Percentiles rank a stretch among this genome's conserved stretches.
phyloP scores from a whole-genome alignment of 2,113 vertebrate genomes.

The Bothrops jararaca region DNA sequence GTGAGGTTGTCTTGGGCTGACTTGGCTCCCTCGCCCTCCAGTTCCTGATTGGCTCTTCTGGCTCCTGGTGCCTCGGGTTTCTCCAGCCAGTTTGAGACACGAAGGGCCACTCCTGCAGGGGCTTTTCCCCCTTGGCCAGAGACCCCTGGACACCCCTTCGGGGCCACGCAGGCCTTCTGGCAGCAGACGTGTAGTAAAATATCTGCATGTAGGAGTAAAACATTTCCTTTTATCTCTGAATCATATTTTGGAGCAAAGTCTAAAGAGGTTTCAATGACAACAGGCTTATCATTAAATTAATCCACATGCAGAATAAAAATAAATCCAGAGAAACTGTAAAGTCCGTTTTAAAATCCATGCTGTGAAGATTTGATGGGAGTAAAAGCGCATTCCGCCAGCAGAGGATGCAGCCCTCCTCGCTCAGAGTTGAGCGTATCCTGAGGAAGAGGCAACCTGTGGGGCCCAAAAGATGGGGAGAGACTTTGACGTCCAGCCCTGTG shows the following conservation, averaged over 20 bases:
- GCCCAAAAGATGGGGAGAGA: background rate
- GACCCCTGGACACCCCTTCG: background rate
- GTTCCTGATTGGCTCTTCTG: background rate
- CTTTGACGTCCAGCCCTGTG: background rate
- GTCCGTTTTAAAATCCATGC: background rate
- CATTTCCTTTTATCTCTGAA: background rate
- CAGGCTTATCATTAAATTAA: background rate
- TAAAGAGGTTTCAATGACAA: background rate
- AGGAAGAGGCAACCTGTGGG: background rate
- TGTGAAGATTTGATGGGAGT: background rate
- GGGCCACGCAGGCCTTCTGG: background rate
- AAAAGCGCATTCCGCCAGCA: background rate
- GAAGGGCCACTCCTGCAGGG: background rate
- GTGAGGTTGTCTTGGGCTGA: background rate
- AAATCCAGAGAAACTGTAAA: background rate
- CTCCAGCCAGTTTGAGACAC: background rate
- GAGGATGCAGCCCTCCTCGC: background rate
- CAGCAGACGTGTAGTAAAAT: too few relatives aligned
- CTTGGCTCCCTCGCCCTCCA: background rate
- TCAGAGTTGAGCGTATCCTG: background rate
- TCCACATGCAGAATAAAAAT: background rate
- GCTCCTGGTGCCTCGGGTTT: too few relatives aligned
- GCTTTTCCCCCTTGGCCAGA: background rate
- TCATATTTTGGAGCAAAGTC: background rate
- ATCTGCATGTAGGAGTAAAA: background rate